Evolutionary conservation across 2,888 invertebrate species (phyloP).

Genomic region (Octonoba sinensis): DNA sequence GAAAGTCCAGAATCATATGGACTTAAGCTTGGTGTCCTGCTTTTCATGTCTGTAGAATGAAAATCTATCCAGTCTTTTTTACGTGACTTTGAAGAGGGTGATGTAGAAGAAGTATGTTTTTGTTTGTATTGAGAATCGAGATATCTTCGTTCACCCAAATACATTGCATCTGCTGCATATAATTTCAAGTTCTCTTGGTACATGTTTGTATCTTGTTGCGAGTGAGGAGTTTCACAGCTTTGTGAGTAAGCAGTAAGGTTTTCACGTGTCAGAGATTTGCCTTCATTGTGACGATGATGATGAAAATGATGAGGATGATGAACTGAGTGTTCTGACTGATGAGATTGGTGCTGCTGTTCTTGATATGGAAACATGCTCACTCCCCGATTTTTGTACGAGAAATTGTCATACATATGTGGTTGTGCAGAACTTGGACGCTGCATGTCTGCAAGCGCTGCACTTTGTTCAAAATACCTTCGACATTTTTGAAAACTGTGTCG

Average conservation of each 20-base stretch:
- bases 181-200: constrained; percentile 49
- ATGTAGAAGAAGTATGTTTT: not conserved
- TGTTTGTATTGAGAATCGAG: not conserved
- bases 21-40: constrained; percentile 16
- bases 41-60: constrained; percentile 8
- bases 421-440: constrained; percentile 30
- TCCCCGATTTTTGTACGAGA: constrained; percentile 8
- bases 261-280: constrained; percentile 24
- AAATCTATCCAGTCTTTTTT: constrained; percentile 36
- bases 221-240: not conserved
- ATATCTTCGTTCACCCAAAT: constrained; percentile 19
- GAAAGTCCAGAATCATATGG: constrained; percentile 34
- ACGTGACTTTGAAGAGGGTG: constrained; percentile 10
- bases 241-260: not conserved
- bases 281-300: constrained; percentile 44
- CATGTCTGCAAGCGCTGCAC: not conserved
- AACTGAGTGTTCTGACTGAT: constrained; percentile 21
- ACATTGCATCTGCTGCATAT: constrained; percentile 44
- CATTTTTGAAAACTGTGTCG: constrained; percentile 55
- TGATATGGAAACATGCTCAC: constrained; percentile 27
- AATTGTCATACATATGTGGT: constrained; percentile 30
- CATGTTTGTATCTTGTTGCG: constrained; percentile 30
- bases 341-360: constrained; percentile 20
- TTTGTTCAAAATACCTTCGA: constrained; percentile 31
- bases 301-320: constrained; percentile 62